phyloP scores from a whole-genome alignment of 2,113 vertebrate genomes.

The Macquaria ambigua region DNA sequence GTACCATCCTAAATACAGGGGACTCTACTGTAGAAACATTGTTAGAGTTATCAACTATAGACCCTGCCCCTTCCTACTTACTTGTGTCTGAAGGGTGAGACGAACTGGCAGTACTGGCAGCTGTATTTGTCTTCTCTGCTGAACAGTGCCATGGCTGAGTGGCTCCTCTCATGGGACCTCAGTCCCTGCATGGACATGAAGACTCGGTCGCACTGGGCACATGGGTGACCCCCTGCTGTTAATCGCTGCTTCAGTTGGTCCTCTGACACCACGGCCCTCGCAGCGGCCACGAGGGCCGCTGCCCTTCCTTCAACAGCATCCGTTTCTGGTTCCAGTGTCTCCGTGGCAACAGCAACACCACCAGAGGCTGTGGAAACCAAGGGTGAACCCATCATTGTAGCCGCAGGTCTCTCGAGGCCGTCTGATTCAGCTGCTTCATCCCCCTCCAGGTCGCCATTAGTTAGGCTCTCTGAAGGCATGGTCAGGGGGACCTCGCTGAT shows the following conservation, averaged over 20 bases:
- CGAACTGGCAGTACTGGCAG: slow-evolving; percentile 99
- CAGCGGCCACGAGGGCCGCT: slow-evolving; percentile 65
- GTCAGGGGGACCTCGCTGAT: slow-evolving; percentile 74
- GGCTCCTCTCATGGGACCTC: slow-evolving; percentile 98
- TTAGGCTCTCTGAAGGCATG: slow-evolving; percentile 62
- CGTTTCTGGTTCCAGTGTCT: slow-evolving; percentile 43
- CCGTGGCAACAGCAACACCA: slow-evolving; percentile 18
- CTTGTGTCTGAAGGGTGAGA: slow-evolving; percentile 99
- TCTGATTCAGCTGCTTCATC: slow-evolving; percentile 58
- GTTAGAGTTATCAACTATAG: not conserved
- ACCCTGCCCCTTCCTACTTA: slow-evolving; percentile 80
- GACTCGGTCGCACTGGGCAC: slow-evolving; percentile 94
- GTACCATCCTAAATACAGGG: not conserved
- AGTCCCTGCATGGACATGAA: slow-evolving; percentile 99
- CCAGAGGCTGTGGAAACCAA: slow-evolving; percentile 21
- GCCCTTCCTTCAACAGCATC: slow-evolving; percentile 39
- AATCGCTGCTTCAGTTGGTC: slow-evolving; percentile 88
- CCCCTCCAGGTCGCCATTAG: slow-evolving; percentile 75
- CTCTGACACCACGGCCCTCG: slow-evolving; percentile 70
- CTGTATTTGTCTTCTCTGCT: slow-evolving; percentile 96
- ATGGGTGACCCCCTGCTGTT: slow-evolving; percentile 91
- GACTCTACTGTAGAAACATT: not conserved
- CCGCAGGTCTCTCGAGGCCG: slow-evolving; percentile 43
- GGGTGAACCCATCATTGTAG: slow-evolving; percentile 4
- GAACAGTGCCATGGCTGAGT: slow-evolving; percentile 94